These are phyloP conservation scores for Microctenopoma lineatum DNA, from an alignment of 2,797 vertebrate genomes.

Conservation along the genomic window DNA sequence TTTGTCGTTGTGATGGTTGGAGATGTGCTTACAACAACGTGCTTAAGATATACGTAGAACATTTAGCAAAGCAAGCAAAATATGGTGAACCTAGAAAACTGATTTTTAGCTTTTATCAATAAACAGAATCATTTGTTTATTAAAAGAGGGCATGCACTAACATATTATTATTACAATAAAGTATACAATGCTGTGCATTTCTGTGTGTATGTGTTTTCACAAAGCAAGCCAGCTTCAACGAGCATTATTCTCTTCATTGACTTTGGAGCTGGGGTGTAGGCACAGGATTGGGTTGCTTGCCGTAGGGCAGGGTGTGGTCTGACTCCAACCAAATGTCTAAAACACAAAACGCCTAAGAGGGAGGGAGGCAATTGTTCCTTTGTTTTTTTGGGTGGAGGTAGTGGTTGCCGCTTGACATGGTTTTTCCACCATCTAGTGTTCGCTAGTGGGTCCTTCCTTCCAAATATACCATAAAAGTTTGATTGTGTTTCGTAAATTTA, in stretches of 20 bases:
- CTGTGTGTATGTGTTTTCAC: conserved; percentile 35
- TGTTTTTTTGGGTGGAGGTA: background rate
- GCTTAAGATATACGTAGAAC: conserved; percentile 16
- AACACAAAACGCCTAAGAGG: conserved; percentile 41
- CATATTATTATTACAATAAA: conserved; percentile 5
- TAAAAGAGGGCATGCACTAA: background rate
- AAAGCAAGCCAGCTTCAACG: conserved; percentile 40
- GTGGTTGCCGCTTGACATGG: conserved; percentile 18
- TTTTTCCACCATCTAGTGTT: conserved; percentile 80
- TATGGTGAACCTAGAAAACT: conserved; percentile 1
- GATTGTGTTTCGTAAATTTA: background rate
- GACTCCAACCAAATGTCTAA: conserved; percentile 65
- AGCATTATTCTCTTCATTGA: conserved; percentile 63
- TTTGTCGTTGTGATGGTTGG: background rate
- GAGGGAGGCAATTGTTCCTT: conserved; percentile 16
- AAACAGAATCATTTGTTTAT: background rate
- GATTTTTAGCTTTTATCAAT: background rate
- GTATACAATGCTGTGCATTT: conserved; percentile 20
- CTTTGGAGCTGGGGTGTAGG: conserved; percentile 49
- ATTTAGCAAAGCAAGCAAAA: background rate
- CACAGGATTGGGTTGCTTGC: conserved; percentile 49
- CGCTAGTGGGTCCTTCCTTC: conserved; percentile 25
- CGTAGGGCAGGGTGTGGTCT: conserved; percentile 69
- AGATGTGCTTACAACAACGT: conserved; percentile 13
- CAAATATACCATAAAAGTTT: background rate